A percentile compares a stretch with the other conserved stretches of the same genome.
phyloP scores from a whole-genome alignment of 2,797 vertebrate species.

The Glyptemys insculpta region DNA sequence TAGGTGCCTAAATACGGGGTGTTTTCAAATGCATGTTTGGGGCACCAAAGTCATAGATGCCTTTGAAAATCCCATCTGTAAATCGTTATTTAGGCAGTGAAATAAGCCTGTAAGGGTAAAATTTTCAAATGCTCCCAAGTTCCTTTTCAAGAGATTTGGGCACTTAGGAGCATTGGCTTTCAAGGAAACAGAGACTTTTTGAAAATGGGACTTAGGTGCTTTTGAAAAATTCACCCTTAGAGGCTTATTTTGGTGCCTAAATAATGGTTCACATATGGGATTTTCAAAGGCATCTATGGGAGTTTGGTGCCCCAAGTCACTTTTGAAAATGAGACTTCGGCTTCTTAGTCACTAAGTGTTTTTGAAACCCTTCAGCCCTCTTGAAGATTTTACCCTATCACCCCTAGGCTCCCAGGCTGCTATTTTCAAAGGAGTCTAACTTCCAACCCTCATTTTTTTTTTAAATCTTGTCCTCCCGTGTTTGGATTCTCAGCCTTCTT shows the following conservation, averaged over 20 bases:
- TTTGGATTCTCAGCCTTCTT: neutral
- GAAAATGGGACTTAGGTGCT: neutral
- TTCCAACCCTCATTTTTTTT: neutral
- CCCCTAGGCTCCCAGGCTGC: neutral
- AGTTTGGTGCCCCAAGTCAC: neutral
- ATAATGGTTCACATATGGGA: neutral
- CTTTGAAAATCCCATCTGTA: neutral
- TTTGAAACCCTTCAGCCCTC: accelerated
- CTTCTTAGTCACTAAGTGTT: neutral
- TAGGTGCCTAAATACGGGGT: neutral
- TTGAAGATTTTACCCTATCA: neutral
- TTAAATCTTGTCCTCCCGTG: neutral
- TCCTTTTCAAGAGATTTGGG: neutral
- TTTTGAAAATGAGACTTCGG: neutral
- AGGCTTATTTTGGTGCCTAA: neutral
- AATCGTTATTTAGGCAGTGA: accelerated
- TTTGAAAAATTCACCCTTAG: too few species aligned
- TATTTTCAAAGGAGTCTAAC: conserved; percentile 1
- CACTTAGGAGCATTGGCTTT: neutral
- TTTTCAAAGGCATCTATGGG: neutral
- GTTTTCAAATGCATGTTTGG: neutral
- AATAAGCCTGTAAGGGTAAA: neutral
- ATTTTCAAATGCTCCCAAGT: neutral
- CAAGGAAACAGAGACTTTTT: neutral
- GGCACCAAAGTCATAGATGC: accelerated